These are phyloP conservation scores for Rhodinocichla rosea DNA, from an alignment of 2,113 vertebrate genomes.

Conservation along the genomic window DNA sequence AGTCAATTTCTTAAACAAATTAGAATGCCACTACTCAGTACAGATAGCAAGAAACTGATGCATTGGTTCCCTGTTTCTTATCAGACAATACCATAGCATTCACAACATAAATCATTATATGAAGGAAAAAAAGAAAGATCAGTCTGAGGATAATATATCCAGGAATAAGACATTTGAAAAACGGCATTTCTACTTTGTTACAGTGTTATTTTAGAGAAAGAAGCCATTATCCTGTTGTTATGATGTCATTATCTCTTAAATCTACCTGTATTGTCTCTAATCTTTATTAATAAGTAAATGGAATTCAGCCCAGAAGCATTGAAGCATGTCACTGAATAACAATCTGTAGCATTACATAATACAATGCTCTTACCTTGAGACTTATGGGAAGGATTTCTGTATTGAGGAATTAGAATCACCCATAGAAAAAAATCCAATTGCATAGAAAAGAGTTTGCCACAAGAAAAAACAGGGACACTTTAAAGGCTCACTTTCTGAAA, in stretches of 20 bases:
- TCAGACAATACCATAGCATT: background rate
- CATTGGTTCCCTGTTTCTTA: background rate
- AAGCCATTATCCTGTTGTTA: constrained; percentile 45
- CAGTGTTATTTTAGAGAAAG: background rate
- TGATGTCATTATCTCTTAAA: constrained; percentile 19
- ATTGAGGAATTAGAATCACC: background rate
- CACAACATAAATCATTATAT: background rate
- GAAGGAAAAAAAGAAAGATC: background rate
- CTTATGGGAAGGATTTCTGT: background rate
- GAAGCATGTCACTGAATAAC: constrained; percentile 10
- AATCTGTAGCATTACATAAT: constrained; percentile 9
- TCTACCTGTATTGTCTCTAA: constrained; percentile 18
- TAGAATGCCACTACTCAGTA: background rate
- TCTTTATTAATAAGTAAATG: constrained; percentile 56
- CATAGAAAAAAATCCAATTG: background rate
- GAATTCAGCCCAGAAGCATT: constrained; percentile 43
- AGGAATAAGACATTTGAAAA: constrained; percentile 12
- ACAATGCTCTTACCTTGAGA: background rate
- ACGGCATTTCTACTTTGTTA: background rate
- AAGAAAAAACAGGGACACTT: background rate
- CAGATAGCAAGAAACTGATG: background rate
- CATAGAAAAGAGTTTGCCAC: background rate
- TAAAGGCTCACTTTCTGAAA: background rate
- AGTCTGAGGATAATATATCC: constrained; percentile 24
- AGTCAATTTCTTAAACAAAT: constrained; percentile 13